A percentile compares a stretch with the other conserved stretches of the same genome.
Evolutionary conservation across 2,797 vertebrate genomes (phyloP).

Genomic region (Synanceia verrucosa): DNA sequence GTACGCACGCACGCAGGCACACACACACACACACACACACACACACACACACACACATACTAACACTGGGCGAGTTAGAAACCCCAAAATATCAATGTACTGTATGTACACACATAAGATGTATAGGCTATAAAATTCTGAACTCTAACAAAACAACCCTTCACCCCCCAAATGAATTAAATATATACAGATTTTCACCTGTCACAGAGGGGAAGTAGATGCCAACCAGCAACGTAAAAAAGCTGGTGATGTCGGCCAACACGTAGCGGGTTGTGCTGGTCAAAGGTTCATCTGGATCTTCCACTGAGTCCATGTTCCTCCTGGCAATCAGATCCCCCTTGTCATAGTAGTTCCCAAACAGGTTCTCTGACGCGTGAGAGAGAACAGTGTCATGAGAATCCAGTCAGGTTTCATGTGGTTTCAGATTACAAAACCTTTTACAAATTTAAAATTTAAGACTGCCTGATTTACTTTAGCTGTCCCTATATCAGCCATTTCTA

Average conservation of each 20-base stretch:
- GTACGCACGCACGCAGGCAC: too few species aligned
- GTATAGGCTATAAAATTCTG: not conserved
- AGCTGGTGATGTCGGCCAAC: slow-evolving; percentile 94
- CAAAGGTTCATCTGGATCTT: slow-evolving; percentile 74
- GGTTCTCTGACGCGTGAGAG: slow-evolving; percentile 85
- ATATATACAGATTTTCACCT: slow-evolving; percentile 76
- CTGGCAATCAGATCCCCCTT: slow-evolving; percentile 90
- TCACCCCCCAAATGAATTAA: not conserved
- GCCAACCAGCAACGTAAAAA: slow-evolving; percentile 95
- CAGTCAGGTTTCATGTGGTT: not conserved
- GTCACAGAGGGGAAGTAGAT: slow-evolving; percentile 99
- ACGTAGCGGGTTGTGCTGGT: slow-evolving; percentile 91
- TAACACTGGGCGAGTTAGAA: not conserved
- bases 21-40: too few species aligned
- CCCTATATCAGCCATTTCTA: not conserved
- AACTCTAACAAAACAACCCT: not conserved
- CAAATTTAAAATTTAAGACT: not conserved
- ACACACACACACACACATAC: too few species aligned
- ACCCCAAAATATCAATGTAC: not conserved
- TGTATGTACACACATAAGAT: too few species aligned
- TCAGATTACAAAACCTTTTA: not conserved
- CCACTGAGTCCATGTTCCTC: slow-evolving; percentile 66
- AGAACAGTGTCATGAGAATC: not conserved
- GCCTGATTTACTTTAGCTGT: not conserved
- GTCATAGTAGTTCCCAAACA: slow-evolving; percentile 91